Conservation (phyloP, 2,797 vertebrate genomes). For the Botia kubotai region DNA sequence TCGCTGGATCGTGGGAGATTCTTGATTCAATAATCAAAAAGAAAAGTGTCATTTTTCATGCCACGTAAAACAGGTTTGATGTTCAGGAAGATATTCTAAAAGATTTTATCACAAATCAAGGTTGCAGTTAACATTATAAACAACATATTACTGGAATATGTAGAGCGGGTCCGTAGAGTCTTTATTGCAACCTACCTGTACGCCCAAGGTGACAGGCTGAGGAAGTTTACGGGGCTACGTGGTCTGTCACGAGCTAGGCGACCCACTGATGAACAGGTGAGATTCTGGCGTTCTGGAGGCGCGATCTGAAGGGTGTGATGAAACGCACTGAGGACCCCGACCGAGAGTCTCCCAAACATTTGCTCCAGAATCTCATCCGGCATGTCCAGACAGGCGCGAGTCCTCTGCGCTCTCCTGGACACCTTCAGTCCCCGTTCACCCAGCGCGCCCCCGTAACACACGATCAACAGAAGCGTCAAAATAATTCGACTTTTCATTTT, state of each 20-base stretch:
- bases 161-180: too few relatives aligned
- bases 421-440: slow-evolving; percentile 67
- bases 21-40: slow-evolving; percentile 65
- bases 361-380: slow-evolving; percentile 93
- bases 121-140: too few relatives aligned
- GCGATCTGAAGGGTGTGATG: slow-evolving; percentile 92
- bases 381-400: slow-evolving; percentile 84
- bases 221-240: slow-evolving; percentile 86
- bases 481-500: slow-evolving; percentile 61
- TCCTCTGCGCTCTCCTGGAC: slow-evolving; percentile 72
- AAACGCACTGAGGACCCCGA: slow-evolving; percentile 91
- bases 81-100: too few relatives aligned
- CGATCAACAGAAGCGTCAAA: slow-evolving; percentile 64
- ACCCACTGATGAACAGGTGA: slow-evolving; percentile 80
- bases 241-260: slow-evolving; percentile 71
- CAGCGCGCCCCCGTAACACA: slow-evolving; percentile 49
- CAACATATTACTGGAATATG: neutral
- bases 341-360: slow-evolving; percentile 90
- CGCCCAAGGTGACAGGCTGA: slow-evolving; percentile 92
- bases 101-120: too few relatives aligned
- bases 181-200: slow-evolving; percentile 83
- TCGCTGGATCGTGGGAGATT: slow-evolving; percentile 84
- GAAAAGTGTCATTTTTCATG: slow-evolving; percentile 11
- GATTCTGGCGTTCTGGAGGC: slow-evolving; percentile 82
- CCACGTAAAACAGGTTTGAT: neutral